phyloP scores from a whole-genome alignment of 2,888 invertebrate species.

The Acleris emargana region DNA sequence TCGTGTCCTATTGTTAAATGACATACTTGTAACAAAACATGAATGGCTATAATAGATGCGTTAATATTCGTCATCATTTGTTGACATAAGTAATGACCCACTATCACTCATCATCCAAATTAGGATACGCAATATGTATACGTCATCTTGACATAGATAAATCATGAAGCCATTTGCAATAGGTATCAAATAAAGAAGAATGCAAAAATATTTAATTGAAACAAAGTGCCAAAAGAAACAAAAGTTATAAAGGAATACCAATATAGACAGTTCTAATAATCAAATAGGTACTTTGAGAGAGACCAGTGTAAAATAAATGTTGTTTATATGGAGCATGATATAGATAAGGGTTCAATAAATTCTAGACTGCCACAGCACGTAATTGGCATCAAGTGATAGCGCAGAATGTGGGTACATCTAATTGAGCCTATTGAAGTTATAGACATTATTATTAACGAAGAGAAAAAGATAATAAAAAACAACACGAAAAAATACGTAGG shows the following conservation, averaged over 20 bases:
- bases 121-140: constrained; percentile 14
- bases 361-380: constrained; percentile 34
- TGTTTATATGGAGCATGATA: not conserved
- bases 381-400: constrained; percentile 43
- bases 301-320: constrained; percentile 2
- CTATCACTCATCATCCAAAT: constrained; percentile 23
- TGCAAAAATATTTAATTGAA: constrained; percentile 21
- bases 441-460: constrained; percentile 28
- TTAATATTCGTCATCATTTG: not conserved
- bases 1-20: too few relatives aligned
- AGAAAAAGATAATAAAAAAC: not conserved
- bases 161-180: constrained; percentile 6
- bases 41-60: not conserved
- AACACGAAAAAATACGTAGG: not conserved
- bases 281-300: constrained; percentile 13
- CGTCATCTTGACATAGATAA: constrained; percentile 17
- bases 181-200: constrained; percentile 3
- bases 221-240: constrained; percentile 12
- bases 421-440: constrained; percentile 44
- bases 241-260: constrained; percentile 8
- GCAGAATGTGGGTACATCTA: constrained; percentile 37
- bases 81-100: constrained; percentile 11
- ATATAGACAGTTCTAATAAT: constrained; percentile 23
- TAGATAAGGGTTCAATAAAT: not conserved
- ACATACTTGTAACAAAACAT: not conserved